phyloP scores from a whole-genome alignment of 1,140 invertebrate species.

The Mylabris phalerata region DNA sequence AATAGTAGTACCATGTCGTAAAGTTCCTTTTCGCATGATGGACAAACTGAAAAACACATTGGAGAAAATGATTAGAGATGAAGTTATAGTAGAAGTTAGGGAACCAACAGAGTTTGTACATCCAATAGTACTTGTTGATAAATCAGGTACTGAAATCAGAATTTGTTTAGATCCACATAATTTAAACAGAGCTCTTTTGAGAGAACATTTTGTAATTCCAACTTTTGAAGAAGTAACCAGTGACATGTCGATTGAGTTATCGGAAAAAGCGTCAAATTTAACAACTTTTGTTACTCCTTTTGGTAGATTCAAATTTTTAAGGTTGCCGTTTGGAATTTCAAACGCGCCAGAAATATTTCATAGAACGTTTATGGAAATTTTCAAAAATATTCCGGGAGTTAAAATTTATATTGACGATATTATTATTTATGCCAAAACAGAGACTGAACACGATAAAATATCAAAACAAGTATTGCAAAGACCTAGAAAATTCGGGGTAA shows the following conservation, averaged over 20 bases:
- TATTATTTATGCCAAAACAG: conserved; percentile 2
- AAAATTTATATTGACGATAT: conserved; percentile 20
- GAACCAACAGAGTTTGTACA: conserved; percentile 43
- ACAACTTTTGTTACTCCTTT: conserved; percentile 45
- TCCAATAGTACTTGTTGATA: conserved; percentile 39
- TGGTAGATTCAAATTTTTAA: conserved; percentile 39
- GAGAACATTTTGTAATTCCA: conserved; percentile 41
- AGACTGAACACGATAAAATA: neutral
- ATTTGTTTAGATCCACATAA: conserved; percentile 45
- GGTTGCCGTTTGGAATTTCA: conserved; percentile 38
- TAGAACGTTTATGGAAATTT: conserved; percentile 13
- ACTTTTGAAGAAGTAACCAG: conserved; percentile 39
- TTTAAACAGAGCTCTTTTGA: conserved; percentile 42
- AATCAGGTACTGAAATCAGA: conserved; percentile 38
- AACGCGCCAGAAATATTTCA: conserved; percentile 29
- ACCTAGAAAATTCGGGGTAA: conserved; percentile 21
- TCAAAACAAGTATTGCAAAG: conserved; percentile 19
- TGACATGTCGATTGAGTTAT: conserved; percentile 38
- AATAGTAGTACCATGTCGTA: conserved; percentile 31
- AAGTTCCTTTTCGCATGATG: conserved; percentile 36
- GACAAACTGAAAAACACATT: conserved; percentile 35
- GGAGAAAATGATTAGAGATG: conserved; percentile 25
- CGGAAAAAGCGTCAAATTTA: conserved; percentile 35
- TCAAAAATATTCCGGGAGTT: conserved; percentile 17
- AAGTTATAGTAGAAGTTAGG: conserved; percentile 31